Base-by-base conservation (phyloP, 2,888 invertebrate genomes). In the Melanostoma scalare region DNA sequence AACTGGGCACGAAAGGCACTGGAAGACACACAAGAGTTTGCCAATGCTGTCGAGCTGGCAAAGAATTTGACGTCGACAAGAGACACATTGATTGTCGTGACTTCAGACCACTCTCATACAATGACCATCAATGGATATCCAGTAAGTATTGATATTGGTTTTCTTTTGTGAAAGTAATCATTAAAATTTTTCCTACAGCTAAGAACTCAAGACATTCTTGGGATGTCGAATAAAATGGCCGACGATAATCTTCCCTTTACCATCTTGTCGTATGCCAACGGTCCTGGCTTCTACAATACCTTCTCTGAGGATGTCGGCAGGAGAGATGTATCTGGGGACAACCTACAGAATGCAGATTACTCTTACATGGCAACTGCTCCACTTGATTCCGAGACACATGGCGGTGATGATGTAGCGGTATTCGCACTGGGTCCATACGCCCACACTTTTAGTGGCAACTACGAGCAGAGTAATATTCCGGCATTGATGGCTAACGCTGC, bases 21-120 rank as follows among this genome's bases (percentile, higher is more conserved):
- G 0, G 95, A 95, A 86, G 98, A 98, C 89, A 96, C 96, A 0
- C 93, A 95, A 0, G 96, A 96, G 87, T 93, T 97, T 69, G 94
- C 95, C 33, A 93, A 94, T 53, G 95, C 97, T 1, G 93, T 96
- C 4, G 90, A 93, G 87, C 91, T 91, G 55, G 95, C 96, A 0
- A 86, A 93, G 48, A 90, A 93, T 50, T 90, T 95, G 90, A 94
- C 95, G 0, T 91, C 93, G 69, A 89, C 90, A 0, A 92, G 94
- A 0, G 95, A 97, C 36, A 97, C 97, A 0, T 91, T 97, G n/a
- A 93, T 97, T 8, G 93, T 97, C 0, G 97, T 96, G 3, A 96
- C 96, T 0, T 93, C 96, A 0, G 96, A 96, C 90, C 96, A 96
- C 87, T 94, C 95, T 1, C 96, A 96, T 88, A 95, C 95, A 0